Percentiles rank a stretch among this genome's conserved stretches.
phyloP scores from a whole-genome alignment of 2,888 invertebrate species.

The Pteria penguin region DNA sequence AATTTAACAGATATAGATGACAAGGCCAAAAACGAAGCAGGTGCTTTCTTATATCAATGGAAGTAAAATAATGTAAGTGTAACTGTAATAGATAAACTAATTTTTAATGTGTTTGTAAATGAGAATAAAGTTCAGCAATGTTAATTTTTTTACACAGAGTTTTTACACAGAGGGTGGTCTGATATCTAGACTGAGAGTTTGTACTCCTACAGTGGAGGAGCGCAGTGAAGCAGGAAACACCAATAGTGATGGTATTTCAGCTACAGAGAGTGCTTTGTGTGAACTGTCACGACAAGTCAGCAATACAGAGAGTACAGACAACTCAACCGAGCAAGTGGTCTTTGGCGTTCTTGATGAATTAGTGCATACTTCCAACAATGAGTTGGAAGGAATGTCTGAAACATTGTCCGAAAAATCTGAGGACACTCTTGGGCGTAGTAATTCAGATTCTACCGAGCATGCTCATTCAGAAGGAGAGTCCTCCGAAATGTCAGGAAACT shows the following conservation, averaged over 20 bases:
- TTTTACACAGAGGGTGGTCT: constrained; percentile 38
- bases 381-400: constrained; percentile 21
- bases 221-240: constrained; percentile 60
- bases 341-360: constrained; percentile 52
- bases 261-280: constrained; percentile 67
- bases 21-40: background rate
- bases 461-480: constrained; percentile 33
- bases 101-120: background rate
- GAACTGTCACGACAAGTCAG: constrained; percentile 75
- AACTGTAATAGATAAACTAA: background rate
- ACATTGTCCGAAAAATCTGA: constrained; percentile 43
- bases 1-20: too few species aligned
- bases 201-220: constrained; percentile 59
- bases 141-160: constrained; percentile 21
- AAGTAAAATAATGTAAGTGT: too few species aligned
- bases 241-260: constrained; percentile 57
- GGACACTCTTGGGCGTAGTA: constrained; percentile 37
- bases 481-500: constrained; percentile 24
- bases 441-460: constrained; percentile 42
- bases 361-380: constrained; percentile 26
- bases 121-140: background rate
- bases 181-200: constrained; percentile 41
- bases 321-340: constrained; percentile 52
- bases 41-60: too few species aligned
- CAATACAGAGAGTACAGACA: constrained; percentile 72